A percentile compares a stretch with the other conserved stretches of the same genome.
These are phyloP conservation scores for Liopterus haemorrhoidalis DNA, from an alignment of 2,888 invertebrate genomes.

Conservation along the genomic window DNA sequence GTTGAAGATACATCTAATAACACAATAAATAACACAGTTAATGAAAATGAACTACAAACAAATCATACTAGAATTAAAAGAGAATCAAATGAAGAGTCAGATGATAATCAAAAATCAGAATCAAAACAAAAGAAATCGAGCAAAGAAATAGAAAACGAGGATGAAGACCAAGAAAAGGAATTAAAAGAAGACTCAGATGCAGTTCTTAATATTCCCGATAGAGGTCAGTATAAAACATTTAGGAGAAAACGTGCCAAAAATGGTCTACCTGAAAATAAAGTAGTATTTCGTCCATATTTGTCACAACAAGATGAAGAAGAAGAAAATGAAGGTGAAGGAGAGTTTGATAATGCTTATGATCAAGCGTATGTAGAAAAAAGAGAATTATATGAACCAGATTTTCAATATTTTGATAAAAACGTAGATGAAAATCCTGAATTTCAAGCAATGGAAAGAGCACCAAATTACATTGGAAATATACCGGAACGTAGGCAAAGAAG, in stretches of 20 bases:
- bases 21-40: not conserved
- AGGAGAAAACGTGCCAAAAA: slow-evolving; percentile 13
- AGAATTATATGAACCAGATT: slow-evolving; percentile 14
- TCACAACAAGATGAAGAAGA: slow-evolving; percentile 13
- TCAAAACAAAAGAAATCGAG: slow-evolving; percentile 8
- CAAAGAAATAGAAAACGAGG: slow-evolving; percentile 8
- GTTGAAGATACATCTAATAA: too few species aligned
- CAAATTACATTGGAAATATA: too few species aligned
- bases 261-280: slow-evolving; percentile 8
- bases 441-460: too few species aligned
- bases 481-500: too few species aligned
- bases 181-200: too few species aligned
- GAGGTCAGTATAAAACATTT: not conserved
- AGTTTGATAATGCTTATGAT: slow-evolving; percentile 23
- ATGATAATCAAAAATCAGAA: slow-evolving; percentile 3
- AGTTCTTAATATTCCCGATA: too few species aligned
- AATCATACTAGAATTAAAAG: not conserved
- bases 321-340: slow-evolving; percentile 23
- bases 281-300: slow-evolving; percentile 13
- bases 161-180: too few species aligned
- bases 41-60: not conserved
- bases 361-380: slow-evolving; percentile 15
- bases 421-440: slow-evolving; percentile 26
- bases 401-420: slow-evolving; percentile 18
- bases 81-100: slow-evolving; percentile 4